Base-by-base conservation (phyloP, 2,888 invertebrate genomes). In the Platypus cylindrus region DNA sequence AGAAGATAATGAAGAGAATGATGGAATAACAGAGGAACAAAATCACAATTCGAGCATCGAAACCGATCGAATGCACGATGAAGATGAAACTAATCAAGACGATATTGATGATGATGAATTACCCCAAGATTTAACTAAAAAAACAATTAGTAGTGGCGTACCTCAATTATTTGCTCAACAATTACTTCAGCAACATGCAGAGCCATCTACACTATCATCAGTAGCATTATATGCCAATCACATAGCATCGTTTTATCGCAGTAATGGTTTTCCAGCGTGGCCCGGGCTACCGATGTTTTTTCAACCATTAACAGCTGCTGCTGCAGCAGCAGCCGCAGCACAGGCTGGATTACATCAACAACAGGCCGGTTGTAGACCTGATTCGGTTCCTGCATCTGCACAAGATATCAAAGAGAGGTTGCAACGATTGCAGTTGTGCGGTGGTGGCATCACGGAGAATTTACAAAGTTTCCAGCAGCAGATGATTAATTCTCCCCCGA, bases 351-450 rank as follows among this genome's bases (percentile, higher is more conserved):
- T n/a, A n/a, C n/a, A n/a, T n/a, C n/a, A n/a, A n/a, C n/a, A n/a
- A n/a, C n/a, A n/a, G n/a, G n/a, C n/a, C n/a, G 20, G 20, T 7
- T 9, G 5, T n/a, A 5, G 9, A 11, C 25, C 25, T 11, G 12
- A 25, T n/a, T 49, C 59, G 18, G 54, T 62, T 2, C 70, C 68
- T 50, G 75, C 75, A 44, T n/a, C n/a, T n/a, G 59, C 74, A 41
- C 73, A 71, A 51, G 76, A 81, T 56, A 68, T 78, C 55, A 77
- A 78, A 52, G 76, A 78, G 37, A 65, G 74, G 23, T 64, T 77
- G 35, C 77, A 77, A 41, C 71, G 78, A 1, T 59, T 78, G 18
- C 78, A 77, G 48, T 64, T 79, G 54, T 76, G 78, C 32, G 78
- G 80, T 12, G 81, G 81, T 0, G 72, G 78, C 8, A 67, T 77